Conservation (phyloP, 2,888 invertebrate species). For the Parnassius orleans region DNA sequence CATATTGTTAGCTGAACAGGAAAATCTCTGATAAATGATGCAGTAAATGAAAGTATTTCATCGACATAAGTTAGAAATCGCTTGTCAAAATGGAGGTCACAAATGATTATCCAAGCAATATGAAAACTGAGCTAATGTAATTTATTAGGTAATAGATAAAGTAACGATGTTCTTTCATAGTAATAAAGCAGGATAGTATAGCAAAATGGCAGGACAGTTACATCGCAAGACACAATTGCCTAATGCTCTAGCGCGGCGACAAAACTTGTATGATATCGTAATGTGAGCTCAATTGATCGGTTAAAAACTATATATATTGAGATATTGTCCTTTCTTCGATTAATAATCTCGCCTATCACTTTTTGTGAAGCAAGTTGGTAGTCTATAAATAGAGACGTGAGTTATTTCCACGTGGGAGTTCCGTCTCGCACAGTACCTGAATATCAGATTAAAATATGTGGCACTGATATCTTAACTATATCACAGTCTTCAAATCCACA, state of each 20-base stretch:
- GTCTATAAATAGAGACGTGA: slow-evolving; percentile 77
- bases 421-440: slow-evolving; percentile 65
- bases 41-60: slow-evolving; percentile 10
- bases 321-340: slow-evolving; percentile 32
- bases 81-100: slow-evolving; percentile 24
- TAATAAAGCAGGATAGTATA: slow-evolving; percentile 15
- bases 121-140: slow-evolving; percentile 3
- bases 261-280: slow-evolving; percentile 26
- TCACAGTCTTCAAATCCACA: slow-evolving; percentile 57
- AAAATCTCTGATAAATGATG: background rate
- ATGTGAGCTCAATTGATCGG: background rate
- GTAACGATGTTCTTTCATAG: slow-evolving; percentile 20
- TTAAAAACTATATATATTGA: too few relatives aligned
- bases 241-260: slow-evolving; percentile 18
- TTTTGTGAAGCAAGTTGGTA: slow-evolving; percentile 69
- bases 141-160: slow-evolving; percentile 30
- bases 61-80: slow-evolving; percentile 1
- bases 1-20: too few relatives aligned
- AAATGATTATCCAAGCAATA: slow-evolving; percentile 5
- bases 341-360: slow-evolving; percentile 55
- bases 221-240: background rate
- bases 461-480: slow-evolving; percentile 65
- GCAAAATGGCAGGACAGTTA: slow-evolving; percentile 33
- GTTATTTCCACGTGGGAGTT: slow-evolving; percentile 80
- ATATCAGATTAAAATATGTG: slow-evolving; percentile 57